Base-by-base conservation (phyloP, 2,113 vertebrate species). In the Rhinichthys klamathensis region DNA sequence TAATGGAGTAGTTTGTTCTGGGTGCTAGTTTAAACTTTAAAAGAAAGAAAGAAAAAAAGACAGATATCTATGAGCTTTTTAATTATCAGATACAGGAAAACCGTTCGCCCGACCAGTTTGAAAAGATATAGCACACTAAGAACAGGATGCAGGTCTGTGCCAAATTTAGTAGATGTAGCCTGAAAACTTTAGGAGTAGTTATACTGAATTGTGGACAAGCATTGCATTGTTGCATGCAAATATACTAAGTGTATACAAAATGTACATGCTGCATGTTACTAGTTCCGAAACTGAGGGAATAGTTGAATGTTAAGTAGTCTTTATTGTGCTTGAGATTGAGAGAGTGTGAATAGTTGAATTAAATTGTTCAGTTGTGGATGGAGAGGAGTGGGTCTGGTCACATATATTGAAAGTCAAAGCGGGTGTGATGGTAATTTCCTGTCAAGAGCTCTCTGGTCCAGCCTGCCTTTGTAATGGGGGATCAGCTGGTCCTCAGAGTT, bases 401-500 rank as follows among this genome's bases (percentile, higher is more conserved):
- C 65, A 35, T 76, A 73, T 78, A 89, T 87, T 89, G 91, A 91
- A 87, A 89, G 88, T 54, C 67, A 87, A 91, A 90, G 89, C 88
- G 90, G 91, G 81, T 92, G 88, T 93, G 93, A 94, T 92, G 92
- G 94, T 94, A 93, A 96, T 96, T 98, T 97, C 95, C 95, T 96
- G 96, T 95, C 84, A 91, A 93, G 94, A 91, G 92, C 92, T 89
- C 94, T 96, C 93, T 92, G 95, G 95, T 92, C 95, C 95, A 95
- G 72, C 90, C 94, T 35, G 90, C 92, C 93, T 96, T 96, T 95
- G 95, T 96, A 91, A 93, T 84, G 86, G 88, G 92, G 92, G 93
- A 93, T 95, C 92, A 94, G 93, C 91, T 92, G 92, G 94, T 92
- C 94, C 94, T 94, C 93, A 91, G 92, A 92, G 94, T 94, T 91